These are phyloP conservation scores for Caenorhabditis becei DNA, from an alignment of 2,888 invertebrate species.

Conservation along the genomic window DNA sequence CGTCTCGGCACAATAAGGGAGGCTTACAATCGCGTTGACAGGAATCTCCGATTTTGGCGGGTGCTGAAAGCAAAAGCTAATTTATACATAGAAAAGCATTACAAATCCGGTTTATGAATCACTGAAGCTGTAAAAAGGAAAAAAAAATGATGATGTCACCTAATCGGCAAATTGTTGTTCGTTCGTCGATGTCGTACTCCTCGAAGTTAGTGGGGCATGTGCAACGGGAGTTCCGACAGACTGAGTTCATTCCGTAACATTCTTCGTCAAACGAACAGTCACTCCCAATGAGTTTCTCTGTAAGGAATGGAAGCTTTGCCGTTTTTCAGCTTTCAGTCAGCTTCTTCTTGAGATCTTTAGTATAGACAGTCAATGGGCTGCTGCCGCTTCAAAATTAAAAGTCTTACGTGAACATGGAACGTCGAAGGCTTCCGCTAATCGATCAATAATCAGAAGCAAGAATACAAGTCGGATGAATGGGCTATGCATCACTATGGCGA, in stretches of 20 bases:
- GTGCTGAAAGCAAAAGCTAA: conserved; percentile 74
- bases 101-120: conserved; percentile 48
- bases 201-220: conserved; percentile 82
- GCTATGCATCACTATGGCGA: conserved; percentile 53
- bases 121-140: conserved; percentile 19
- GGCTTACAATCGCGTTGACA: conserved; percentile 81
- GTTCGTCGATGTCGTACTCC: conserved; percentile 78
- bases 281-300: conserved; percentile 80
- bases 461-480: conserved; percentile 58
- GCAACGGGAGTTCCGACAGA: conserved; percentile 78
- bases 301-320: conserved; percentile 47
- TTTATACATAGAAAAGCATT: conserved; percentile 21
- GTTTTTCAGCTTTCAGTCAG: too few species aligned
- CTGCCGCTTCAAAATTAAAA: too few species aligned
- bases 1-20: conserved; percentile 80
- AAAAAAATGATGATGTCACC: conserved; percentile 69
- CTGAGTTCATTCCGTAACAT: conserved; percentile 81
- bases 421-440: conserved; percentile 67
- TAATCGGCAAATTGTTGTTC: conserved; percentile 78
- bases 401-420: conserved; percentile 80
- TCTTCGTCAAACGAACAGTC: conserved; percentile 81
- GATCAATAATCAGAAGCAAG: conserved; percentile 64
- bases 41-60: conserved; percentile 79
- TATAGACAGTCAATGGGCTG: too few species aligned
- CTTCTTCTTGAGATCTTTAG: conserved; percentile 13